Evolutionary conservation across 2,113 vertebrate genomes (phyloP), one percentile per base, ranked within the genome.

Genomic region (Epinephelus moara): DNA sequence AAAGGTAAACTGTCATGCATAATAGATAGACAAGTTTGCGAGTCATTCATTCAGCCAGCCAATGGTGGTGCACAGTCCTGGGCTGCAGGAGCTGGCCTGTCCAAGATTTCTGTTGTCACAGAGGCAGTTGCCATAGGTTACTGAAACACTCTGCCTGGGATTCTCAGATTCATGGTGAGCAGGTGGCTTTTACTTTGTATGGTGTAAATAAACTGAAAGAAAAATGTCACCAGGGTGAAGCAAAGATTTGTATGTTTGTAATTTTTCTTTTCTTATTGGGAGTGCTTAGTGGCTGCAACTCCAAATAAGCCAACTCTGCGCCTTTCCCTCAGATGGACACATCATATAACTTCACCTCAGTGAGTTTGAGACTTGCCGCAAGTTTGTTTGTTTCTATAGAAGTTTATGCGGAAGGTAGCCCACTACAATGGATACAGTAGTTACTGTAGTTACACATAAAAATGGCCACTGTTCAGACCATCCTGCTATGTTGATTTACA

Each of bases 51-150:
- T 92, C 81, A 67, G 67, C 56, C 84, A 90, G 85, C 94, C 94
- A 94, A 94, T 94, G 70, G 87, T 14, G 68, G 10, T 52, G 70
- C 82, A 60, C 61, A 17, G 78, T 80, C 52, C 90, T 79, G 45
- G 67, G 78, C 77, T 70, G 75, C 86, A 84, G 80, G 77, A 86
- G 87, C 61, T 56, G 74, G 47, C 63, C 90, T 47, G 86, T 91
- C 85, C 90, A 86, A 91, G 92, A 93, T 92, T 91, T 91, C 89
- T 89, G 94, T 94, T 94, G 91, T 93, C 92, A 90, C 83, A 90
- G 90, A 92, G 82, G 92, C 89, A 87, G 95, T 95, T 95, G 94
- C 95, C 83, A 88, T 70, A 45, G 93, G 93, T 81, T 84, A 94
- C 92, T 61, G 69, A 70, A 78, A 78, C 74, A 81, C 70, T 37